phyloP scores from a whole-genome alignment of 2,113 vertebrate genomes.

The Dendrocopos noguchii region DNA sequence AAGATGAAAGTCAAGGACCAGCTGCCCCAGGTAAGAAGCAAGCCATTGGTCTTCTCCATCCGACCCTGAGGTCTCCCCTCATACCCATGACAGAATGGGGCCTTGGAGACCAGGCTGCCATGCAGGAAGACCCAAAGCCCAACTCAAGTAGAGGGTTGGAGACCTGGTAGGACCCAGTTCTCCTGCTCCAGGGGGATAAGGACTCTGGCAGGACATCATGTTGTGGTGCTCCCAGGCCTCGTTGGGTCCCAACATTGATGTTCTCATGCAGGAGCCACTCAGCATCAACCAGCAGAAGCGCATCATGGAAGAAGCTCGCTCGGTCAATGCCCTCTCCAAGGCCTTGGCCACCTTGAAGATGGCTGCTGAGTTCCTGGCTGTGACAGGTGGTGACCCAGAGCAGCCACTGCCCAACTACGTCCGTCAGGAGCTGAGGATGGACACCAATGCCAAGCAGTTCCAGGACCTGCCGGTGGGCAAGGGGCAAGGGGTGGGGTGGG shows the following conservation, averaged over 20 bases:
- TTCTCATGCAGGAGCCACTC: neutral
- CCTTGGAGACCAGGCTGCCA: too few species aligned
- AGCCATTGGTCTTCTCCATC: neutral
- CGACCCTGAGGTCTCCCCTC: neutral
- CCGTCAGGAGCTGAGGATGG: slow-evolving; percentile 35
- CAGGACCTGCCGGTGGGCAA: neutral
- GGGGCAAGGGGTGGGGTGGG: neutral
- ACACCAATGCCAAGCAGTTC: neutral
- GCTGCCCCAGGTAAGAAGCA: neutral
- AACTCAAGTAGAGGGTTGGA: neutral
- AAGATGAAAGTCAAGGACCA: neutral
- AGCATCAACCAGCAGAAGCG: neutral
- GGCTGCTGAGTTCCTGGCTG: neutral
- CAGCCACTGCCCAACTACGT: neutral
- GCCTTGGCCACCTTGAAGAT: neutral
- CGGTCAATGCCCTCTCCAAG: neutral
- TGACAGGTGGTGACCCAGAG: neutral
- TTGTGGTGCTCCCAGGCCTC: neutral
- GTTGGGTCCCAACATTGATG: too few species aligned
- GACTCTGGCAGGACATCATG: neutral
- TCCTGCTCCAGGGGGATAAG: neutral
- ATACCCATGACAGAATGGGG: accelerated
- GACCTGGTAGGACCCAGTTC: neutral
- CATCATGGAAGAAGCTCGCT: neutral
- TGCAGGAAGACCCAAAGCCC: neutral